Conservation (phyloP, 2,888 invertebrate genomes). For the Seira ritae region DNA sequence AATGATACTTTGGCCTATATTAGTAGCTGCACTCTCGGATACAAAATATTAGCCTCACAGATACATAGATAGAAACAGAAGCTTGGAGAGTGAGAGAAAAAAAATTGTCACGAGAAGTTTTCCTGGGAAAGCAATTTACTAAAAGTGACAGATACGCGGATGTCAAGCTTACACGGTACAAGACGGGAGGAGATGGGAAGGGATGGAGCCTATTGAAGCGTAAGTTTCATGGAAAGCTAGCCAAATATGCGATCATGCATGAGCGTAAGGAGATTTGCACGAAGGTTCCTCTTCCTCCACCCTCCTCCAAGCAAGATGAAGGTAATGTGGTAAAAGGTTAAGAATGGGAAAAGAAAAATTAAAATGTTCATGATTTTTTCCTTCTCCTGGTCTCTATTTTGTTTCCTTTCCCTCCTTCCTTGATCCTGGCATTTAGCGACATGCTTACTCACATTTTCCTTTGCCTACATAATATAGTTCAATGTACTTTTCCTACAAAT, state of each 20-base stretch:
- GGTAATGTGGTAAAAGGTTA: conserved; percentile 9
- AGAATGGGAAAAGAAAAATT: background rate
- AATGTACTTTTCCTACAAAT: background rate
- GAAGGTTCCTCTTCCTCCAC: background rate
- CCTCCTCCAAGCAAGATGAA: background rate
- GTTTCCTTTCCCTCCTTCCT: conserved; percentile 8
- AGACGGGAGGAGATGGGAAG: background rate
- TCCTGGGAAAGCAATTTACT: conserved; percentile 51
- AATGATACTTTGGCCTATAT: too few species aligned
- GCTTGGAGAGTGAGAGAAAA: background rate
- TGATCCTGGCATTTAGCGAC: conserved; percentile 50
- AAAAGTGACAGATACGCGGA: conserved; percentile 19
- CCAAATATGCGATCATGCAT: conserved; percentile 56
- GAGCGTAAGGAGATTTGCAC: conserved; percentile 22
- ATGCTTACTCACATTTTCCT: background rate
- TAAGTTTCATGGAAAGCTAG: conserved; percentile 48
- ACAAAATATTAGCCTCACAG: too few species aligned
- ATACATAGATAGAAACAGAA: too few species aligned
- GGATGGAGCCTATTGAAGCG: conserved; percentile 25
- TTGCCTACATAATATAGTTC: background rate
- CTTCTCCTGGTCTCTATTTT: background rate
- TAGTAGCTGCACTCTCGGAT: too few species aligned
- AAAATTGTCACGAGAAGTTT: conserved; percentile 44
- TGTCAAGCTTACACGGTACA: background rate
- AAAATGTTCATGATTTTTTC: conserved; percentile 7